Conservation (phyloP, 2,113 vertebrate genomes). For the Tachysurus fulvidraco region DNA sequence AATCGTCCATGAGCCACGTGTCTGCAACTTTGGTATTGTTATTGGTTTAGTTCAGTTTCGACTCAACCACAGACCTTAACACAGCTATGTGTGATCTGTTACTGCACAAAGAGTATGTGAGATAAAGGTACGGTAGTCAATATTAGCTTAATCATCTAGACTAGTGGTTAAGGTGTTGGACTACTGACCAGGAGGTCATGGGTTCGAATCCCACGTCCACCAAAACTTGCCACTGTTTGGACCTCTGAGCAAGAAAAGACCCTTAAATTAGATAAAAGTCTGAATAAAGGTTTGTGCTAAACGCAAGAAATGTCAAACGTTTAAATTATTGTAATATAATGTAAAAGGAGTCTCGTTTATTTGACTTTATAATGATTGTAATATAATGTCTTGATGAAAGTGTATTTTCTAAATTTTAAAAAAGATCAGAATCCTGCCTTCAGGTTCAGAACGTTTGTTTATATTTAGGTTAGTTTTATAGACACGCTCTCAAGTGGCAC, state of each 20-base stretch:
- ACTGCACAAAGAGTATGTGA: neutral
- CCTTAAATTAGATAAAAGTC: too few relatives aligned
- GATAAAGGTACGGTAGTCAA: neutral
- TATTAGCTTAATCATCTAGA: neutral
- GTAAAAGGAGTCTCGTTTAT: too few relatives aligned
- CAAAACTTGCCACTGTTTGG: too few relatives aligned
- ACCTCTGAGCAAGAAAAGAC: too few relatives aligned
- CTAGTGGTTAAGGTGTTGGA: too few relatives aligned
- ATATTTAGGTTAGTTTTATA: neutral
- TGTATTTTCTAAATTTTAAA: neutral
- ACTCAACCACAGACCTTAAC: neutral
- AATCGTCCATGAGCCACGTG: slow-evolving; percentile 50
- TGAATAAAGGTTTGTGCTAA: too few relatives aligned
- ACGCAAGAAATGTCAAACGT: too few relatives aligned
- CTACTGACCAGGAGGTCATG: too few relatives aligned
- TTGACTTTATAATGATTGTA: neutral
- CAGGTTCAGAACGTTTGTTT: neutral
- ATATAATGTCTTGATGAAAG: neutral
- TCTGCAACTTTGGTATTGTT: slow-evolving; percentile 40
- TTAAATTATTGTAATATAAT: too few relatives aligned
- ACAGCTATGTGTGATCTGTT: neutral
- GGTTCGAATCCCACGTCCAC: too few relatives aligned
- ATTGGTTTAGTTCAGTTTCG: neutral
- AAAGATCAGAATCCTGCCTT: neutral
- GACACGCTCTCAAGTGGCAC: neutral